Base-by-base conservation (phyloP, 1,140 invertebrate species). In the Teleogryllus occipitalis region DNA sequence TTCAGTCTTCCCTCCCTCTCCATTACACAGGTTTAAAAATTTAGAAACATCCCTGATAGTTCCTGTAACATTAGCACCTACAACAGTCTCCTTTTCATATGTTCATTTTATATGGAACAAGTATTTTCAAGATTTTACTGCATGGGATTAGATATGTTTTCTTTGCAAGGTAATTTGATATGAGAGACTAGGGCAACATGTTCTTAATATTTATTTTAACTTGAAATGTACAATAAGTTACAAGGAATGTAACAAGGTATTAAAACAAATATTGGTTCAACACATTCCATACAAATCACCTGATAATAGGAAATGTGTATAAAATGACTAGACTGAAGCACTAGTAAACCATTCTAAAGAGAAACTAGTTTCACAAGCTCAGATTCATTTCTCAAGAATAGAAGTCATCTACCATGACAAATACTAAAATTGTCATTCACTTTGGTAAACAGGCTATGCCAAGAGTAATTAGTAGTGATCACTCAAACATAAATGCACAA, bases 211-310 rank as follows among this genome's bases (percentile, higher is more conserved):
- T 65, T 65, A 65, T 65, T 65, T 14, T 14, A 65, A 65, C 18
- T 18, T 65, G 54, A 65, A 65, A 65, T 65, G 54, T 65, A 65
- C 54, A 65, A 65, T 65, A 65, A 65, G 54, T 65, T 65, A 65
- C 54, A 65, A 65, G 54, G 54, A 65, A 65, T 65, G 54, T 65
- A 65, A 65, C 54, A 65, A 65, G 54, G 54, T 65, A 65, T 65
- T 2, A 65, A 65, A 65, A 65, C 54, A 65, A 65, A 65, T 39
- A 39, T 39, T 65, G 54, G 54, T 65, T 65, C 18, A 65, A 65
- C 54, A 65, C 54, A 65, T 65, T 65, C 54, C 54, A 65, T 65
- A 65, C 18, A 65, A 65, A 65, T 65, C 54, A 65, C 54, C 54
- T 65, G 10, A 65, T 65, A 65, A 65, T 65, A 65, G 54, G 54